phyloP scores from a whole-genome alignment of 1,140 invertebrate species.

The Solenopsis fugax region DNA sequence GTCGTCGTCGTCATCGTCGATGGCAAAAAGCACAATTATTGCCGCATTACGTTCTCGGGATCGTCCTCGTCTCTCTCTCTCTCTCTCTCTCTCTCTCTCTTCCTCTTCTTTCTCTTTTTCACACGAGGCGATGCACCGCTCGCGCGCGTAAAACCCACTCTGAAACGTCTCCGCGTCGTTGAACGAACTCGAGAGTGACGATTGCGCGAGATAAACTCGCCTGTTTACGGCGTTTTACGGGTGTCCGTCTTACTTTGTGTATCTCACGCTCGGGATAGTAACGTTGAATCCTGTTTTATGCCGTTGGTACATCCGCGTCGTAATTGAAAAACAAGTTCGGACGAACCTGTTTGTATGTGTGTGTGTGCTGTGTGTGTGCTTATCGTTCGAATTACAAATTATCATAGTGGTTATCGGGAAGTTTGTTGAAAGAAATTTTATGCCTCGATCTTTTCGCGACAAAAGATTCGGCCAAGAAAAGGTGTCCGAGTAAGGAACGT shows the following conservation, averaged over 20 bases:
- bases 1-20: neutral
- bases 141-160: conserved; percentile 61
- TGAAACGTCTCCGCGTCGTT: conserved; percentile 30
- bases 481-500: neutral
- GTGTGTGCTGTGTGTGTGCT: neutral
- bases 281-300: conserved; percentile 60
- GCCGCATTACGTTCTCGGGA: conserved; percentile 68
- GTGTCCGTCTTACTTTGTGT: conserved; percentile 66
- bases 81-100: neutral
- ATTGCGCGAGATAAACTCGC: conserved; percentile 70
- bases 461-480: neutral
- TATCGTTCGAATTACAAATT: conserved; percentile 19
- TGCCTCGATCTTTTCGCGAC: neutral
- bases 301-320: conserved; percentile 32
- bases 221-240: conserved; percentile 71
- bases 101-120: conserved; percentile 57
- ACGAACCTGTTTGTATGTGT: neutral
- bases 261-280: conserved; percentile 52
- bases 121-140: conserved; percentile 1
- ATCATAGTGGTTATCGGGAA: conserved; percentile 9
- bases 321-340: conserved; percentile 58
- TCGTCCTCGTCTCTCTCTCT: conserved; percentile 24
- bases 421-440: conserved; percentile 44
- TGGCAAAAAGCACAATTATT: conserved; percentile 78
- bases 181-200: conserved; percentile 57